phyloP scores from a whole-genome alignment of 2,888 invertebrate species.

The Polyommatus icarus region DNA sequence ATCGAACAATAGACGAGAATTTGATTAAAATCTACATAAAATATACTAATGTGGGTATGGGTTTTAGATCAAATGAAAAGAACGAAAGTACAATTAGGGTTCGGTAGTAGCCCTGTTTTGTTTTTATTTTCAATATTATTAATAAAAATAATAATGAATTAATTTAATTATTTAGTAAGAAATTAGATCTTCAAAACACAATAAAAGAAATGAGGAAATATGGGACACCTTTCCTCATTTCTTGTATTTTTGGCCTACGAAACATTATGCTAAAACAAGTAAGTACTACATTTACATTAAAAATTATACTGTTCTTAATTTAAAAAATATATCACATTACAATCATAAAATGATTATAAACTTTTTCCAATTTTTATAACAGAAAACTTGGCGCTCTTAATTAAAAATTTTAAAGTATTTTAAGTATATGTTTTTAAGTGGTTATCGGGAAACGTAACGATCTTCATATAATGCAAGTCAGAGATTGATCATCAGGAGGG shows the following conservation, averaged over 20 bases:
- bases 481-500: slow-evolving; percentile 23
- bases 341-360: not conserved
- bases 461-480: slow-evolving; percentile 28
- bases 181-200: too few relatives aligned
- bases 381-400: not conserved
- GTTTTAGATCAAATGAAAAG: slow-evolving; percentile 17
- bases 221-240: too few relatives aligned
- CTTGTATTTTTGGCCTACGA: too few relatives aligned
- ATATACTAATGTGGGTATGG: slow-evolving; percentile 28
- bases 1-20: slow-evolving; percentile 30
- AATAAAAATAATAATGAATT: not conserved
- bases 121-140: not conserved
- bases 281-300: too few relatives aligned
- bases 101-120: not conserved
- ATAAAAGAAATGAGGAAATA: too few relatives aligned
- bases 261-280: too few relatives aligned
- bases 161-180: too few relatives aligned
- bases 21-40: slow-evolving; percentile 28
- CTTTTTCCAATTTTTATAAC: not conserved
- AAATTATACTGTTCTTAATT: not conserved
- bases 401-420: not conserved
- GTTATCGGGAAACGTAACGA: slow-evolving; percentile 13
- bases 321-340: not conserved
- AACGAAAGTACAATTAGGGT: slow-evolving; percentile 4
- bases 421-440: slow-evolving; percentile 17